Evolutionary conservation across 1,140 invertebrate species (phyloP).

Genomic region (Meteorus sp.): DNA sequence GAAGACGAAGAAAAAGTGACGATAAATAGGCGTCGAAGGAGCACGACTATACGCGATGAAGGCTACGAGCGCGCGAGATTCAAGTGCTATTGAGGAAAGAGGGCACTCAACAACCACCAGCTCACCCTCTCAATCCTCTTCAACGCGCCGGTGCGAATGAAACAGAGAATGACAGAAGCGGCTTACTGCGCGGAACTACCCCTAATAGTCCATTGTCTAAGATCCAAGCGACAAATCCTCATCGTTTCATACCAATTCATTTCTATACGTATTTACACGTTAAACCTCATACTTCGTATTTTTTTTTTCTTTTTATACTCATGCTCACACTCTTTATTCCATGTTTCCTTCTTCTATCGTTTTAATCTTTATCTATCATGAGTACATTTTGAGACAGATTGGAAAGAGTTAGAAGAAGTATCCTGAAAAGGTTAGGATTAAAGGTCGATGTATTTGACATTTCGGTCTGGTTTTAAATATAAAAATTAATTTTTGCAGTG

Average conservation of each 20-base stretch:
- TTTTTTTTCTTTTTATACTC: not conserved
- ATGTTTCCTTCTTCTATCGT: not conserved
- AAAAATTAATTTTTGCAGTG: too few species aligned
- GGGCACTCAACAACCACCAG: constrained; percentile 17
- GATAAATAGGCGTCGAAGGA: constrained; percentile 25
- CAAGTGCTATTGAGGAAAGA: constrained; percentile 18
- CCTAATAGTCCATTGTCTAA: constrained; percentile 39
- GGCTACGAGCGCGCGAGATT: not conserved
- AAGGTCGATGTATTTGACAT: too few species aligned
- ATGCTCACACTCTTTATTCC: not conserved
- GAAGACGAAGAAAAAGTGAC: constrained; percentile 8
- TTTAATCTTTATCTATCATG: too few species aligned
- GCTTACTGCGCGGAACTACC: constrained; percentile 35
- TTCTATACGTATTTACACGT: not conserved
- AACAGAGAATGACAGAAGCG: constrained; percentile 20
- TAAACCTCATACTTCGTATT: constrained; percentile 3
- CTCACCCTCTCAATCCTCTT: constrained; percentile 26
- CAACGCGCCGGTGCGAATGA: not conserved
- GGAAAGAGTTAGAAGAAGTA: too few species aligned
- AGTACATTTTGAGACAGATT: not conserved
- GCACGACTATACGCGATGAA: constrained; percentile 7
- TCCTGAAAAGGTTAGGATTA: too few species aligned
- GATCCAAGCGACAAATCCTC: constrained; percentile 35
- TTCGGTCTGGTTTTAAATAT: too few species aligned
- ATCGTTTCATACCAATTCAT: constrained; percentile 24